A percentile compares a stretch with the other conserved stretches of the same genome.
phyloP scores from a whole-genome alignment of 2,888 invertebrate species.

The Drosophila parthenogenetica region DNA sequence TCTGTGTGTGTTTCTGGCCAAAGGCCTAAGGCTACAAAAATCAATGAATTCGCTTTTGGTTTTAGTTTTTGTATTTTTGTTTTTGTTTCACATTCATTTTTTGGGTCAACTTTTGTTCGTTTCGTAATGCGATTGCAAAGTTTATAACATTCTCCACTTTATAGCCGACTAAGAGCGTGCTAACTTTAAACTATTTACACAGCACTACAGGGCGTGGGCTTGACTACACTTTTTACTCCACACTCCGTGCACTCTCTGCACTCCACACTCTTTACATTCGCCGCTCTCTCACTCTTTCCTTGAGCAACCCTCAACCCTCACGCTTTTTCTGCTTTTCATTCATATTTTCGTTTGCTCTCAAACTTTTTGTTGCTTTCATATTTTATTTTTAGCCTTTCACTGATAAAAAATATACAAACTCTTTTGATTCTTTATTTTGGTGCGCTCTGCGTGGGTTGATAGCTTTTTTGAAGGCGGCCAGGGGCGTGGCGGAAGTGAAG shows the following conservation, averaged over 20 bases:
- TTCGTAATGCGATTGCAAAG: conserved; percentile 34
- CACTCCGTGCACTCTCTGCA: conserved; percentile 5
- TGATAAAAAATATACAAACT: conserved; percentile 44
- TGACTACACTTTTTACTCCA: conserved; percentile 3
- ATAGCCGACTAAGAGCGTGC: conserved; percentile 1
- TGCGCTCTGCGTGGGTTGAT: conserved; percentile 16
- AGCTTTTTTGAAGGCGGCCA: not conserved
- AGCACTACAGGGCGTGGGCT: conserved; percentile 50
- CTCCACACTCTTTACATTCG: conserved; percentile 5
- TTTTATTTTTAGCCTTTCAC: conserved; percentile 50
- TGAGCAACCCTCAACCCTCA: conserved; percentile 16
- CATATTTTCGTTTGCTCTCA: conserved; percentile 47
- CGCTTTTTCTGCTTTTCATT: conserved; percentile 46
- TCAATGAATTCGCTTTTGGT: conserved; percentile 35
- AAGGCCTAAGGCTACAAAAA: conserved; percentile 40
- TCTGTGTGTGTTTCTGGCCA: conserved; percentile 3
- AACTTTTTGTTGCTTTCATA: conserved; percentile 24
- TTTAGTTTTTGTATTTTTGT: not conserved
- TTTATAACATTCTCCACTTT: conserved; percentile 30
- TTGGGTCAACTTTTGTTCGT: conserved; percentile 47
- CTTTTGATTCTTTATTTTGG: conserved; percentile 29
- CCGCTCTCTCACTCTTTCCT: conserved; percentile 17
- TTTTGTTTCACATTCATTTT: conserved; percentile 13
- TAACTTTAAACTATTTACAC: conserved; percentile 42
- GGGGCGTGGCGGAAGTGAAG: conserved; percentile 9